phyloP scores from a whole-genome alignment of 2,113 vertebrate species.

The Pseudonaja textilis region DNA sequence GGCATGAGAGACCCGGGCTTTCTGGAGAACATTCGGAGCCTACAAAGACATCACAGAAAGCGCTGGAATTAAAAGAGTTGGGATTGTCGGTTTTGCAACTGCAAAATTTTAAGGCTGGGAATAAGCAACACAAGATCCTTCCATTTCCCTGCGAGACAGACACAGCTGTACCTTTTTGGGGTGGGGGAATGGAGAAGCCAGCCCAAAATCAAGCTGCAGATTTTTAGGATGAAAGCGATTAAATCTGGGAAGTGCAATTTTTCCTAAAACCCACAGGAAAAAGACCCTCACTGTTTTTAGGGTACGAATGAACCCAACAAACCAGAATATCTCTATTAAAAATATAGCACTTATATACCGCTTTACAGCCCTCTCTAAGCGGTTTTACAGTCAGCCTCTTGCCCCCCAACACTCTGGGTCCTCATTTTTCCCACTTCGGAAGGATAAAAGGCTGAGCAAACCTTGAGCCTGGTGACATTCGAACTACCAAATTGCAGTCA shows the following conservation, averaged over 20 bases:
- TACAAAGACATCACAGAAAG: background rate
- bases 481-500: too few species aligned
- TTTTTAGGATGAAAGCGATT: background rate
- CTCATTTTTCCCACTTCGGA: too few species aligned
- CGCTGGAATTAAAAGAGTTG: background rate
- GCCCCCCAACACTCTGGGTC: too few species aligned
- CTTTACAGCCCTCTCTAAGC: too few species aligned
- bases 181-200: background rate
- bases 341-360: too few species aligned
- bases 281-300: background rate
- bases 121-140: background rate
- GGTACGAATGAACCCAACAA: background rate
- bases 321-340: background rate
- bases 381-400: too few species aligned
- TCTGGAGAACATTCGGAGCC: background rate
- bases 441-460: too few species aligned
- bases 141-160: background rate
- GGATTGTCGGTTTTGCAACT: background rate
- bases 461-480: too few species aligned
- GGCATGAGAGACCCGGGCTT: background rate
- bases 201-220: background rate
- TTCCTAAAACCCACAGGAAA: background rate
- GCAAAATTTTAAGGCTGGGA: background rate
- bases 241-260: background rate
- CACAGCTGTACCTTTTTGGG: background rate